Conservation (phyloP, 2,888 invertebrate species). For the Phyllotreta cruciferae region DNA sequence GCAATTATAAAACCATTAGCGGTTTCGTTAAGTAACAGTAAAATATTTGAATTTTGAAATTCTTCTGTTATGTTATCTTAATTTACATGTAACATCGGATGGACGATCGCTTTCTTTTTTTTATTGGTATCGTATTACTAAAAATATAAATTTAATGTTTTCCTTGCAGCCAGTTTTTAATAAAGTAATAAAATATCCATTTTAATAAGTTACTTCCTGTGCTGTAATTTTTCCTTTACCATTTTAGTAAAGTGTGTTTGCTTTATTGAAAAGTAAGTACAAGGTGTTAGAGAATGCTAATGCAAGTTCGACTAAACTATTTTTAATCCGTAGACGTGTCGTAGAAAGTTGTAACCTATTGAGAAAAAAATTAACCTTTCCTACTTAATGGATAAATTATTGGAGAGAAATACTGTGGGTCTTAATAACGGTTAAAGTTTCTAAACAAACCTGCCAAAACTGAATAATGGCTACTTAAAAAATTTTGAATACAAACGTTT, state of each 20-base stretch:
- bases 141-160: too few species aligned
- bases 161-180: not conserved
- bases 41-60: slow-evolving; percentile 9
- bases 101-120: not conserved
- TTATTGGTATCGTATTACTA: not conserved
- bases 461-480: too few species aligned
- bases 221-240: too few species aligned
- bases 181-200: too few species aligned
- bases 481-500: too few species aligned
- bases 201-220: too few species aligned
- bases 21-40: slow-evolving; percentile 6
- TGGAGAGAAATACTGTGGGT: slow-evolving; percentile 2
- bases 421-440: not conserved
- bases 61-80: slow-evolving; percentile 8
- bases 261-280: too few species aligned
- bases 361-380: not conserved
- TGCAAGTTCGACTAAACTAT: too few species aligned
- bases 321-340: not conserved
- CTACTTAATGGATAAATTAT: not conserved
- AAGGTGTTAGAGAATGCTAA: too few species aligned
- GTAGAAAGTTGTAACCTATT: not conserved
- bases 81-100: slow-evolving; percentile 1
- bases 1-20: slow-evolving; percentile 14
- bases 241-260: too few species aligned
- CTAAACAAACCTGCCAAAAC: too few species aligned